Conservation (phyloP, 2,113 vertebrate species). For the Cariama cristata region DNA sequence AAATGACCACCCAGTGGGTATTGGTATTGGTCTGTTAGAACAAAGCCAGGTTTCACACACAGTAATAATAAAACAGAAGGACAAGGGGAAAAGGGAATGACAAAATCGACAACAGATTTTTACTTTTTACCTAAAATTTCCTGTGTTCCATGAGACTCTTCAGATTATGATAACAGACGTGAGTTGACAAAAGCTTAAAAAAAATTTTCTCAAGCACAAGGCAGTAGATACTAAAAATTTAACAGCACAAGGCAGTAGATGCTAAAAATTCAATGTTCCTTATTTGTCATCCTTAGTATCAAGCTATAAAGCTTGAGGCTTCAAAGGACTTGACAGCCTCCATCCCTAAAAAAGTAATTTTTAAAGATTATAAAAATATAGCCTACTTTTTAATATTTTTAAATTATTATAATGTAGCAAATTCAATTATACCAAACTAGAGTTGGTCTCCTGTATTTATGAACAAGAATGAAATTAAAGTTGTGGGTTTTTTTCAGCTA, state of each 20-base stretch:
- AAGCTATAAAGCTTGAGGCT: neutral
- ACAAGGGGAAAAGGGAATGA: neutral
- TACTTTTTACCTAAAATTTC: neutral
- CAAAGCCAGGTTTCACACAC: neutral
- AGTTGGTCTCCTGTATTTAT: neutral
- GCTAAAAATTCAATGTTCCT: neutral
- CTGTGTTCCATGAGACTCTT: neutral
- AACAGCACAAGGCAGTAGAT: neutral
- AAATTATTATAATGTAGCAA: neutral
- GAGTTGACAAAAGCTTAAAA: neutral
- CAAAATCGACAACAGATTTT: neutral
- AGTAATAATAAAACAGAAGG: neutral
- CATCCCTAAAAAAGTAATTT: neutral
- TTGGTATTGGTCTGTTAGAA: neutral
- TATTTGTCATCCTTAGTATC: neutral
- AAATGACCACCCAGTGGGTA: neutral
- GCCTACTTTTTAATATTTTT: neutral
- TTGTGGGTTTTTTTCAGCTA: rapidly evolving
- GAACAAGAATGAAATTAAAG: neutral
- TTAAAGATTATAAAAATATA: neutral
- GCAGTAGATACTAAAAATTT: neutral
- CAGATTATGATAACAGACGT: neutral
- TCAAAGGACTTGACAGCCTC: neutral
- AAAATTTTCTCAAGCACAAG: neutral
- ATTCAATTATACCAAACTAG: neutral